Evolutionary conservation across 2,888 invertebrate species (phyloP).

Genomic region (Lysandra coridon): DNA sequence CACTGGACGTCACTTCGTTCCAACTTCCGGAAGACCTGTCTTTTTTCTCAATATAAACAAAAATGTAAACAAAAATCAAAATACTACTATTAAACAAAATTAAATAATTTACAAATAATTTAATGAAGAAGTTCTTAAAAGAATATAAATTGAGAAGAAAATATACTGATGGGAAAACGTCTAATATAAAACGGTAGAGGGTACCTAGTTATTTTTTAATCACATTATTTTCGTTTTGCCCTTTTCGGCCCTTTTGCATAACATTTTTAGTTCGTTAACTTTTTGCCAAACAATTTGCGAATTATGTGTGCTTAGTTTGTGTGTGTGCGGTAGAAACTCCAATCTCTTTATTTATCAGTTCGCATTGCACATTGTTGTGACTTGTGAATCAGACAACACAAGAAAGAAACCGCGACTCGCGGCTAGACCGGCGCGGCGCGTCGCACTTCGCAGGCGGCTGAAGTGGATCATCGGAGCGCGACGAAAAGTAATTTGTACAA

Average conservation of each 20-base stretch:
- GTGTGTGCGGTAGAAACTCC: constrained; percentile 2
- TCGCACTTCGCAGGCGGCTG: constrained; percentile 53
- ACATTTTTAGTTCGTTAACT: neutral
- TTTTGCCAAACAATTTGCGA: neutral
- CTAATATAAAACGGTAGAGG: constrained; percentile 23
- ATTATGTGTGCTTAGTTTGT: neutral
- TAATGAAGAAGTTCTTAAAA: constrained; percentile 70
- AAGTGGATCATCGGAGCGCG: constrained; percentile 76
- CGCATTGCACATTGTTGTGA: constrained; percentile 30
- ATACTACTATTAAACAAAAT: constrained; percentile 24
- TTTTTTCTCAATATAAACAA: neutral
- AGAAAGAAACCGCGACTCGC: constrained; percentile 45
- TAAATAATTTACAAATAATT: constrained; percentile 25
- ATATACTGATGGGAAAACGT: neutral
- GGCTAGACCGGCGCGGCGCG: constrained; percentile 55
- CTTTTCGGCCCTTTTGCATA: neutral
- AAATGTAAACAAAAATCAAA: constrained; percentile 23
- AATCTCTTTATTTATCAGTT: constrained; percentile 19
- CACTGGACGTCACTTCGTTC: too few species aligned
- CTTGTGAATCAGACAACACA: constrained; percentile 40
- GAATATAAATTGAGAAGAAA: constrained; percentile 61
- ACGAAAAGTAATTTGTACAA: constrained; percentile 80
- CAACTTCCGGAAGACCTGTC: too few species aligned
- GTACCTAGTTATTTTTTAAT: neutral
- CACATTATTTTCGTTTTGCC: neutral